phyloP scores from a whole-genome alignment of 2,888 invertebrate genomes.

The Scaptodrosophila latifasciaeformis region DNA sequence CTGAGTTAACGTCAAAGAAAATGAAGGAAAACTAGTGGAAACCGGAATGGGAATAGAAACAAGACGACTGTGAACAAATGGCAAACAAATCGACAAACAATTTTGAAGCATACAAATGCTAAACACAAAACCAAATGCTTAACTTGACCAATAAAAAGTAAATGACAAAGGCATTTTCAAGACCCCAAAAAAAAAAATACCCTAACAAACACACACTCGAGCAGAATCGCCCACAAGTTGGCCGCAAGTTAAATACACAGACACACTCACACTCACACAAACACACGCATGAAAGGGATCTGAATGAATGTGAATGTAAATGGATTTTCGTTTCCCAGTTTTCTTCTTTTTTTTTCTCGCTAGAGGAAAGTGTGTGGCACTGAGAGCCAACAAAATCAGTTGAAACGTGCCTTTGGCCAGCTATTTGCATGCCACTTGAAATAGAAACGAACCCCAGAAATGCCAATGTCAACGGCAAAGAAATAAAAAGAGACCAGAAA shows the following conservation, averaged over 20 bases:
- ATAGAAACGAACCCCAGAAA: conserved; percentile 31
- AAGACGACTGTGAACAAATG: conserved; percentile 48
- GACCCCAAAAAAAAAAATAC: conserved; percentile 15
- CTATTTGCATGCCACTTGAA: conserved; percentile 58
- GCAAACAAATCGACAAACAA: conserved; percentile 51
- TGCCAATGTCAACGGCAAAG: not conserved
- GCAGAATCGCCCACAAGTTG: not conserved
- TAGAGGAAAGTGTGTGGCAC: not conserved
- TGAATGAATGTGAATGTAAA: conserved; percentile 37
- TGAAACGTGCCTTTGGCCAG: conserved; percentile 33
- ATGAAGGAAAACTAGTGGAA: no score
- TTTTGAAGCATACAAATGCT: conserved; percentile 51
- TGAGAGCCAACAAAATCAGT: conserved; percentile 36
- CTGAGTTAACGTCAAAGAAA: conserved; percentile 21
- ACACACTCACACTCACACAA: conserved; percentile 10
- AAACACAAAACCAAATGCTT: conserved; percentile 39
- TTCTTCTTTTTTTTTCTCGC: no score
- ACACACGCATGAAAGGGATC: not conserved
- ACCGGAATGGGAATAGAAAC: no score
- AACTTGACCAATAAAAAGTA: conserved; percentile 53
- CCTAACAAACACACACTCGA: conserved; percentile 12
- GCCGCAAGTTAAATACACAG: conserved; percentile 11
- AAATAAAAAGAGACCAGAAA: conserved; percentile 8
- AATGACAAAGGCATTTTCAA: conserved; percentile 24
- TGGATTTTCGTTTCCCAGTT: conserved; percentile 28